Evolutionary conservation across 2,113 vertebrate species (phyloP).

Genomic region (Vidua macroura): DNA sequence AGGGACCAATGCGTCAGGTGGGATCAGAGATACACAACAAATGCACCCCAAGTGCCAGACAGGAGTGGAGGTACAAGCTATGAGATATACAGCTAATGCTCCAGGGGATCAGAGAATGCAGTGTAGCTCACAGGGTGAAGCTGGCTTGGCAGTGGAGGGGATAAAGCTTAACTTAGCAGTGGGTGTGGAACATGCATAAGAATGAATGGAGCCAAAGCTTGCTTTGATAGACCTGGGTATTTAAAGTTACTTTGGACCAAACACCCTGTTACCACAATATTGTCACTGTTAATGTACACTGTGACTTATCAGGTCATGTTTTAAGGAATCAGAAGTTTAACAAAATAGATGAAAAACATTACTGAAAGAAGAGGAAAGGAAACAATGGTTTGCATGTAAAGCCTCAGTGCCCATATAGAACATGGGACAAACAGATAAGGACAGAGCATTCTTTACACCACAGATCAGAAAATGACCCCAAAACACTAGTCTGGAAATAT

Average conservation of each 20-base stretch:
- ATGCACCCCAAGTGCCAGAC: not conserved
- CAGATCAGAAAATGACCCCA: not conserved
- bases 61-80: not conserved
- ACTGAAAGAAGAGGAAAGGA: not conserved
- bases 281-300: not conserved
- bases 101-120: not conserved
- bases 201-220: not conserved
- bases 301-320: not conserved
- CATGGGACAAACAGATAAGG: not conserved
- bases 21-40: not conserved
- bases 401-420: rapidly evolving
- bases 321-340: not conserved
- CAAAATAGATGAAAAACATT: not conserved
- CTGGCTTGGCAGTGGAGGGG: not conserved
- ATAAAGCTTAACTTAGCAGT: not conserved
- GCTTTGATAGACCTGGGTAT: not conserved
- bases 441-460: not conserved
- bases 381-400: not conserved
- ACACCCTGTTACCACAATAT: not conserved
- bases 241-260: not conserved
- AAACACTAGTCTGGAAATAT: not conserved
- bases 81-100: not conserved
- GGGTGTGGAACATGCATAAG: not conserved
- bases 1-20: rapidly evolving
- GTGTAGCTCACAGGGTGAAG: not conserved